Evolutionary conservation across 2,113 vertebrate species (phyloP).

Genomic region (Oryzias celebensis): DNA sequence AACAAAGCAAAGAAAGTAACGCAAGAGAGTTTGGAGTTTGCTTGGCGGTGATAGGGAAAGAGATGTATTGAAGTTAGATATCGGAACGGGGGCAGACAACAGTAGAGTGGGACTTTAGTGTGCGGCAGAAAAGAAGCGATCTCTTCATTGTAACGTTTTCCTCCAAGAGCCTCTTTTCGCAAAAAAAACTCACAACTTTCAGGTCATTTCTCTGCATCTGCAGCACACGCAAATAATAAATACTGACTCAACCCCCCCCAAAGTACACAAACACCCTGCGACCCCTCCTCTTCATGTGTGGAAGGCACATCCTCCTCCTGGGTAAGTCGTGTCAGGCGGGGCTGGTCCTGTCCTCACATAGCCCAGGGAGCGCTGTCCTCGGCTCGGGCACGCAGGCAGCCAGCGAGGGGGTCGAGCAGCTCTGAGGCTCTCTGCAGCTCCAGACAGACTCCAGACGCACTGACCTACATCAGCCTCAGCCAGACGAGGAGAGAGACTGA

Average conservation of each 20-base stretch:
- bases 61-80: slow-evolving; percentile 40
- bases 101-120: slow-evolving; percentile 6
- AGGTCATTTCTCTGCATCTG: slow-evolving; percentile 6
- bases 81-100: slow-evolving; percentile 4
- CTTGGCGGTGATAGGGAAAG: slow-evolving; percentile 17
- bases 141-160: slow-evolving; percentile 14
- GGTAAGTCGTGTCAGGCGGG: slow-evolving; percentile 56
- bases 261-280: slow-evolving; percentile 28
- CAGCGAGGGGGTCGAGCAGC: slow-evolving; percentile 47
- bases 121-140: not conserved
- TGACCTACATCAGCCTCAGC: slow-evolving; percentile 75
- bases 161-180: slow-evolving; percentile 17
- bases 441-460: slow-evolving; percentile 72
- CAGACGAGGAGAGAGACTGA: slow-evolving; percentile 52
- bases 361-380: slow-evolving; percentile 55
- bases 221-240: slow-evolving; percentile 29
- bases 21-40: slow-evolving; percentile 49
- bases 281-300: slow-evolving; percentile 6
- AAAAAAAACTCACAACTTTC: not conserved
- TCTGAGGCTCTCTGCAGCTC: slow-evolving; percentile 60
- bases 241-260: slow-evolving; percentile 32
- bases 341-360: slow-evolving; percentile 57
- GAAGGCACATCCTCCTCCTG: slow-evolving; percentile 45
- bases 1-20: slow-evolving; percentile 26
- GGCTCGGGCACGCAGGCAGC: slow-evolving; percentile 34